Evolutionary conservation across 1,140 invertebrate genomes (phyloP).

Genomic region (Babylonia areolata): DNA sequence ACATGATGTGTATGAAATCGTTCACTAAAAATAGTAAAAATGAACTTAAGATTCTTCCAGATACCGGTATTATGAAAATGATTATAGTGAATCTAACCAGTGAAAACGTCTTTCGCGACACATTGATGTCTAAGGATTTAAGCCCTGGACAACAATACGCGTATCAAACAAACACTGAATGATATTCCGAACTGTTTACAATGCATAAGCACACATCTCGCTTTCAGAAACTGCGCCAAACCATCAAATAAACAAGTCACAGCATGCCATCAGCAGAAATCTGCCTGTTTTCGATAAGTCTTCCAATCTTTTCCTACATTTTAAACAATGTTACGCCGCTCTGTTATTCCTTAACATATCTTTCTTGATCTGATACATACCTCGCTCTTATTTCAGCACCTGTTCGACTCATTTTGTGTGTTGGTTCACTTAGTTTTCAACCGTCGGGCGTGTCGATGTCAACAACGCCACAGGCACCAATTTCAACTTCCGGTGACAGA

Average conservation of each 20-base stretch:
- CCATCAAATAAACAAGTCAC: not conserved
- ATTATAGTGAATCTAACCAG: too few relatives aligned
- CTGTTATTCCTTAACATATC: not conserved
- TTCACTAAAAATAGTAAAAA: not conserved
- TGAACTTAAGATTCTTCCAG: too few relatives aligned
- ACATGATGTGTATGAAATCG: not conserved
- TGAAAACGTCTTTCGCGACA: too few relatives aligned
- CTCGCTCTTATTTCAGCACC: constrained; percentile 51
- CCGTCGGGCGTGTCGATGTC: not conserved
- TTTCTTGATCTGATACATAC: constrained; percentile 24
- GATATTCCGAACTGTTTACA: not conserved
- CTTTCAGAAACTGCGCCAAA: not conserved
- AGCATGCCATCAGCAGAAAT: constrained; percentile 13
- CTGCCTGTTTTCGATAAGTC: not conserved
- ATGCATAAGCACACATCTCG: not conserved
- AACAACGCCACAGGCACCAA: not conserved
- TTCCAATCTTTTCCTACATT: not conserved
- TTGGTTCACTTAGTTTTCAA: not conserved
- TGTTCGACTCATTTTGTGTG: constrained; percentile 49
- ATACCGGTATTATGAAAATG: too few relatives aligned
- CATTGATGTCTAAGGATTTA: too few relatives aligned
- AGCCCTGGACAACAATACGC: too few relatives aligned
- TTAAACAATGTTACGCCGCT: not conserved
- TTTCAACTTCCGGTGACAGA: not conserved
- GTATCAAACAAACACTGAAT: too few relatives aligned